phyloP scores from a whole-genome alignment of 2,797 vertebrate species.

The Poeciliopsis turneri region DNA sequence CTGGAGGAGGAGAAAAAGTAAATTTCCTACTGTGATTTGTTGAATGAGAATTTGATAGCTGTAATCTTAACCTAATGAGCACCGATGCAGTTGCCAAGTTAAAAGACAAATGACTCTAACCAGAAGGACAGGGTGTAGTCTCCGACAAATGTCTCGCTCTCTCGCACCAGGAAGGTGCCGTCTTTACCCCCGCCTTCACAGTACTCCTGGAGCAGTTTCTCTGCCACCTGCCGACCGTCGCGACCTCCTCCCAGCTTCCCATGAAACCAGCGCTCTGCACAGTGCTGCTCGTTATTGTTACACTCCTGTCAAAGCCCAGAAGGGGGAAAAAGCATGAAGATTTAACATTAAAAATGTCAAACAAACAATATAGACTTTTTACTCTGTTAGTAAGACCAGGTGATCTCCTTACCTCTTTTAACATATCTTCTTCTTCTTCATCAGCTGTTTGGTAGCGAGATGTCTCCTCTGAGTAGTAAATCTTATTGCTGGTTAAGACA shows the following conservation, averaged over 20 bases:
- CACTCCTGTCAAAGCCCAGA: conserved; percentile 77
- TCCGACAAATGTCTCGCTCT: conserved; percentile 97
- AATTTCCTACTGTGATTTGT: not conserved
- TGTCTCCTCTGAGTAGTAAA: conserved; percentile 97
- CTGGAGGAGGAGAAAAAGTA: conserved; percentile 59
- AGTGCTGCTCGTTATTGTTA: conserved; percentile 93
- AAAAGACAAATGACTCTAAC: conserved; percentile 66
- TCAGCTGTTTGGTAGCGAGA: conserved; percentile 89
- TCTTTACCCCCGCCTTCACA: conserved; percentile 93
- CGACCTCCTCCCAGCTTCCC: conserved; percentile 93
- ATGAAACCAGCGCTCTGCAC: conserved; percentile 95
- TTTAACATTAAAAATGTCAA: not conserved
- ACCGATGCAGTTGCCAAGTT: not conserved
- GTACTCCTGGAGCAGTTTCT: conserved; percentile 93
- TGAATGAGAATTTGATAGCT: not conserved
- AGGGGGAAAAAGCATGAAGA: not conserved
- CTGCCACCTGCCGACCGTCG: conserved; percentile 92
- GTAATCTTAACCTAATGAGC: not conserved
- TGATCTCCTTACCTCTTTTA: conserved; percentile 51
- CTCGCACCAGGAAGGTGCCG: conserved; percentile 93
- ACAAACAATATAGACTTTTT: not conserved
- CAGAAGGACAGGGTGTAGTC: conserved; percentile 98
- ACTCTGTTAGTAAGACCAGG: not conserved
- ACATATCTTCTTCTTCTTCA: conserved; percentile 69
- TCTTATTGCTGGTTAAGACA: conserved; percentile 94